phyloP scores from a whole-genome alignment of 2,797 vertebrate genomes.

The Ptychadena robeensis region DNA sequence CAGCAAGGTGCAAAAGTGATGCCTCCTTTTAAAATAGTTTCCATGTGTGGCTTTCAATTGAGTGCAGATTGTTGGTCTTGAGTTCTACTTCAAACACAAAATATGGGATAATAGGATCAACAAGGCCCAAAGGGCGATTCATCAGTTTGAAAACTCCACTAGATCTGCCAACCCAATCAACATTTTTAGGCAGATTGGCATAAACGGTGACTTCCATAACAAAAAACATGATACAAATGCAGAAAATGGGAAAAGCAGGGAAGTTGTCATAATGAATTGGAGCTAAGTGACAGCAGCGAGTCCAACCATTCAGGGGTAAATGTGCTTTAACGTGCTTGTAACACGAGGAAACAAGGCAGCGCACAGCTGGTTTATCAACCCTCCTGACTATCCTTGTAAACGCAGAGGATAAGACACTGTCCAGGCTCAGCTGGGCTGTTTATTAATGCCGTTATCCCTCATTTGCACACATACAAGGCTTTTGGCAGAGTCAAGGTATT shows the following conservation, averaged over 20 bases:
- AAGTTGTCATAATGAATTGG: background rate
- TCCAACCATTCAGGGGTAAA: slow-evolving; percentile 9
- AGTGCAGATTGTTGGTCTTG: no score
- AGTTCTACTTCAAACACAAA: no score
- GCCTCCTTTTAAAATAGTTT: no score
- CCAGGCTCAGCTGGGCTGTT: slow-evolving; percentile 47
- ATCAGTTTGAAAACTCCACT: background rate
- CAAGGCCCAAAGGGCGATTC: background rate
- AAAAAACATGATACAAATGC: background rate
- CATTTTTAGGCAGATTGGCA: background rate
- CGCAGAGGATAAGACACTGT: slow-evolving; percentile 1
- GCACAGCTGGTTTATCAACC: slow-evolving; percentile 37
- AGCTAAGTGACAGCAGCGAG: background rate
- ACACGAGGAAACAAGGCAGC: slow-evolving; percentile 27
- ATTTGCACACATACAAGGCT: slow-evolving; percentile 46
- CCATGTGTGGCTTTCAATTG: no score
- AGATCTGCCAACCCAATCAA: background rate
- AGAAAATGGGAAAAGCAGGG: background rate
- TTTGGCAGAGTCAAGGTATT: slow-evolving; percentile 35
- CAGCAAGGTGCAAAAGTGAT: no score
- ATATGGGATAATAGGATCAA: no score
- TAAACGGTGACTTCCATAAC: background rate
- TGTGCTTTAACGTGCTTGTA: slow-evolving; percentile 39
- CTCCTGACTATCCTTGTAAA: slow-evolving; percentile 40
- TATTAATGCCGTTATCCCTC: slow-evolving; percentile 55